Base-by-base conservation (phyloP, 1,140 invertebrate species). In the Cydia strobilella region DNA sequence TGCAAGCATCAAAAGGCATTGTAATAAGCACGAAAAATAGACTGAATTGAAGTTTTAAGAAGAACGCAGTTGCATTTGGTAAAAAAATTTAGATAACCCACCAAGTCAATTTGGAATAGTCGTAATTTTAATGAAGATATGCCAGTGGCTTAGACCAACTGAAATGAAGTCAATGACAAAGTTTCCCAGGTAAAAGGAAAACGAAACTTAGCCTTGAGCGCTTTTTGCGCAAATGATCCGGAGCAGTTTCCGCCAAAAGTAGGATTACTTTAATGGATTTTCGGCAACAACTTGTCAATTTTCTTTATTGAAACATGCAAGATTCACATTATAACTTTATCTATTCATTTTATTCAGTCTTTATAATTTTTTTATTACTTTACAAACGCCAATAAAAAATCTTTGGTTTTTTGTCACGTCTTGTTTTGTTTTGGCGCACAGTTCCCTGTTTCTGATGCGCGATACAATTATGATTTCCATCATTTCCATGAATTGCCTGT, bases 231-330 rank as follows among this genome's bases (percentile, higher is more conserved):
- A 69, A 66, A 66, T 35, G 63, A 66, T 18, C 25, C 63, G 63
- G 27, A 66, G 13, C 63, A 66, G 63, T 66, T 66, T 66, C 25
- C 23, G 27, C 27, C 13, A 3, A 31, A 66, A n/a, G 63, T 35
- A 31, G 63, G 23, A 59, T 66, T 66, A 66, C 23, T 66, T n/a
- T 66, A 66, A 69, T 69, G 65, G 65, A 69, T 35, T 69, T 42
- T 18, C 7, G 54, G 20, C 18, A 59, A 20, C 18, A 59, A 20
- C 54, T 59, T 23, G 20, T 20, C 54, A 59, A 59, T 59, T 59
- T 23, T 59, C 15, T 59, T 23, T 59, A 59, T 23, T 10, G 18
- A 23, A 59, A 59, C 9, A 59, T 10, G 54, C 54, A 23, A 3
- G 9, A 59, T n/a, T 59, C 54, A 23, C 2, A 20, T 59, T 59